A percentile compares a stretch with the other conserved stretches of the same genome.
Evolutionary conservation across 2,113 vertebrate genomes (phyloP).

Genomic region (Brachirus orientalis): DNA sequence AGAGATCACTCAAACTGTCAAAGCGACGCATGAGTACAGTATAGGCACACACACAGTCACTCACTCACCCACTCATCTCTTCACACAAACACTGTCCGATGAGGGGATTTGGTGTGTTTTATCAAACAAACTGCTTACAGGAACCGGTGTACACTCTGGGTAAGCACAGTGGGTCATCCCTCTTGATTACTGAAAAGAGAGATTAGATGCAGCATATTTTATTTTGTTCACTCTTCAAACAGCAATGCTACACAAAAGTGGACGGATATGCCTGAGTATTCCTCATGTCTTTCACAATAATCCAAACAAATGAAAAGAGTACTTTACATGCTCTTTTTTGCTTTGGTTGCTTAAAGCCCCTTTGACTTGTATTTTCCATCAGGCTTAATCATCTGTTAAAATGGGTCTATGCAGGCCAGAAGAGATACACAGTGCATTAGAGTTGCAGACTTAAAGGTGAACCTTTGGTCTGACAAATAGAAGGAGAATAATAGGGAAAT

Average conservation of each 20-base stretch:
- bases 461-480: conserved; percentile 57
- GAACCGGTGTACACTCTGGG: conserved; percentile 50
- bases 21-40: conserved; percentile 62
- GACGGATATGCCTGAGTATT: conserved; percentile 63
- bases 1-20: conserved; percentile 76
- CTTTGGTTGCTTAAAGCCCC: conserved; percentile 56
- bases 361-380: conserved; percentile 56
- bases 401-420: conserved; percentile 23
- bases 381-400: conserved; percentile 56
- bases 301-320: conserved; percentile 68
- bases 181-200: conserved; percentile 62
- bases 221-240: conserved; percentile 72
- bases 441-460: conserved; percentile 41
- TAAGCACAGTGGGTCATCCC: conserved; percentile 41
- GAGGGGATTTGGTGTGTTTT: conserved; percentile 74
- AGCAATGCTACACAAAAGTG: conserved; percentile 55
- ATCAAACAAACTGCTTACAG: conserved; percentile 76
- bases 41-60: conserved; percentile 55
- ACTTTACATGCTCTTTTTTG: conserved; percentile 50
- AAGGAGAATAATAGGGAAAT: conserved; percentile 56
- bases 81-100: conserved; percentile 66
- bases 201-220: conserved; percentile 74
- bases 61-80: conserved; percentile 63
- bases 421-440: conserved; percentile 19
- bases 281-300: conserved; percentile 57